Conservation (phyloP, 2,888 invertebrate genomes). For the Ellobium chinense region DNA sequence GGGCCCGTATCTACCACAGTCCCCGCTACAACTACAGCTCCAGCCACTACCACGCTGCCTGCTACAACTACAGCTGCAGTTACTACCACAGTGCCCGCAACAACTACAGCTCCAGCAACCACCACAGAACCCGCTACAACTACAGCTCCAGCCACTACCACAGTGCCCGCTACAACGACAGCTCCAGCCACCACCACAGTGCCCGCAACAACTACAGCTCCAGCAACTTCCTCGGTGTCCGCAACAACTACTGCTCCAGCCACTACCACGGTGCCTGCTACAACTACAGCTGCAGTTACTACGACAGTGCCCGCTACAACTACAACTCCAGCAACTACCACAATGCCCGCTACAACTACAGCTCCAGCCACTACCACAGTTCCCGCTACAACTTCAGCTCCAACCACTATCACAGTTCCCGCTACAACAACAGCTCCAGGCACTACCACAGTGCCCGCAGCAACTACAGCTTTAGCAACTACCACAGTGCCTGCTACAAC, state of each 20-base stretch:
- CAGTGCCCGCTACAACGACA: not conserved
- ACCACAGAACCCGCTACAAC: not conserved
- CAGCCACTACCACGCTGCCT: not conserved
- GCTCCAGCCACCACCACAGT: not conserved
- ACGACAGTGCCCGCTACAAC: not conserved
- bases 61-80: not conserved
- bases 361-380: not conserved
- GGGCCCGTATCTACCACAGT: not conserved
- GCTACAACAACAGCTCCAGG: not conserved
- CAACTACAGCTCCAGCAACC: not conserved
- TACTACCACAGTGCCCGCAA: not conserved
- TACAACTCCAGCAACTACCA: not conserved
- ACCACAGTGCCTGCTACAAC: not conserved
- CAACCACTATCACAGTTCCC: not conserved
- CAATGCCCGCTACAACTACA: slow-evolving; percentile 3
- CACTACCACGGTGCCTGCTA: not conserved
- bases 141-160: not conserved
- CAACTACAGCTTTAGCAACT: slow-evolving; percentile 1
- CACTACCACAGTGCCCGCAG: not conserved
- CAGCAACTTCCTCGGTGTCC: no score
- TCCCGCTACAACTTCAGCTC: not conserved
- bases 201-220: not conserved
- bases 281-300: not conserved
- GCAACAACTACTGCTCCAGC: not conserved
- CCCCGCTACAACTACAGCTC: not conserved